Conservation (phyloP, 1,140 invertebrate species). For the Stenopsyche tienmushanensis region DNA sequence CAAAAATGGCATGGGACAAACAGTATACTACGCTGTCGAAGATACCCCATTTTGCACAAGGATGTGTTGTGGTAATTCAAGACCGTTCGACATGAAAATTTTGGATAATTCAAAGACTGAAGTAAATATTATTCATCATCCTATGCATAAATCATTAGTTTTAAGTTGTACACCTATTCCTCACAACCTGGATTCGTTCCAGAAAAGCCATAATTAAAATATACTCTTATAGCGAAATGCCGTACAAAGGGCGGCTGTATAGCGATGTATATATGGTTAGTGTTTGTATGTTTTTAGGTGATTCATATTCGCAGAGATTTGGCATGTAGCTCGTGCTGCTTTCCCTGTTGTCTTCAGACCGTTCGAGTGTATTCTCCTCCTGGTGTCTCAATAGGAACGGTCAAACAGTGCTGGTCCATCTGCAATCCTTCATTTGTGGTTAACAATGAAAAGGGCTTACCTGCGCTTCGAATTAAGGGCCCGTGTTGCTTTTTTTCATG, state of each 20-base stretch:
- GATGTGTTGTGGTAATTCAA: slow-evolving; percentile 79
- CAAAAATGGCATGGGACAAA: slow-evolving; percentile 75
- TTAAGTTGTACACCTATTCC: no score
- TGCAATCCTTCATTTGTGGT: slow-evolving; percentile 77
- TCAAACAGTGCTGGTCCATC: slow-evolving; percentile 85
- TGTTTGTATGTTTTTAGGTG: no score
- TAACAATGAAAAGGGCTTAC: slow-evolving; percentile 73
- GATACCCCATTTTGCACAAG: slow-evolving; percentile 77
- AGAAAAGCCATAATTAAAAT: no score
- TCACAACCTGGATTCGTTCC: no score
- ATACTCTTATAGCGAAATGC: no score
- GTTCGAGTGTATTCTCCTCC: no score
- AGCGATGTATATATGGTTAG: no score
- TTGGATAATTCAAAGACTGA: slow-evolving; percentile 81
- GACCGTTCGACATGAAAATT: no score
- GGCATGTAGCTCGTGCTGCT: slow-evolving; percentile 76
- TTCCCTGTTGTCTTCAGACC: slow-evolving; percentile 83
- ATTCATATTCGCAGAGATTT: slow-evolving; percentile 75
- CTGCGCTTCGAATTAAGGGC: slow-evolving; percentile 79
- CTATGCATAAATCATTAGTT: no score
- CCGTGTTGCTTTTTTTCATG: slow-evolving; percentile 80
- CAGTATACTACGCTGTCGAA: slow-evolving; percentile 82
- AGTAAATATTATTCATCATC: slow-evolving; percentile 81
- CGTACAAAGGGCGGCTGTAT: no score
- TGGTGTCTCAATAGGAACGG: slow-evolving; percentile 72